Percentiles rank a stretch among this genome's conserved stretches.
Conservation (phyloP, 2,113 vertebrate genomes). For the Passer domesticus region DNA sequence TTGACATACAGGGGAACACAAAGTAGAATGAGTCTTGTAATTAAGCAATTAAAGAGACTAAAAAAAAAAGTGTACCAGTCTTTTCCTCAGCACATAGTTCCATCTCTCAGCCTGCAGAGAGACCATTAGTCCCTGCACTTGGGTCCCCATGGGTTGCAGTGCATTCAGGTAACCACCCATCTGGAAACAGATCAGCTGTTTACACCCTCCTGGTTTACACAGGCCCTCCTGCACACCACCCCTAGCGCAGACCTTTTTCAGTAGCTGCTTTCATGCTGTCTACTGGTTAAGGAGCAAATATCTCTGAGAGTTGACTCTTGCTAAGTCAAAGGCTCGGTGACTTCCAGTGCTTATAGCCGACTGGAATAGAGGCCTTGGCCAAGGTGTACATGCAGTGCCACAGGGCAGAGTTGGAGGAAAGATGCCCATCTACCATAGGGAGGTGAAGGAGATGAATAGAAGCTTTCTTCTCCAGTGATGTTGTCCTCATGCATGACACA, state of each 20-base stretch:
- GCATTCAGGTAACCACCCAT: not conserved
- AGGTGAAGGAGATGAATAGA: accelerated
- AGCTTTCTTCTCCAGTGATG: not conserved
- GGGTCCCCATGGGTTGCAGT: not conserved
- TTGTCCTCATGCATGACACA: not conserved
- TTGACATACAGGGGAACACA: not conserved
- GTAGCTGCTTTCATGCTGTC: not conserved
- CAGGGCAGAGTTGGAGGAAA: not conserved
- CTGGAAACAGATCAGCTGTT: not conserved
- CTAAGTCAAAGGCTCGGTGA: not conserved
- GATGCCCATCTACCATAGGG: accelerated
- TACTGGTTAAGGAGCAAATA: not conserved
- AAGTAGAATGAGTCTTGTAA: accelerated
- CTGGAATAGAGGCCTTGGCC: not conserved
- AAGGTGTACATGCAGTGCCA: not conserved
- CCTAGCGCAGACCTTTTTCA: not conserved
- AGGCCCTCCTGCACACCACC: not conserved
- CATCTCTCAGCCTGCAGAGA: not conserved
- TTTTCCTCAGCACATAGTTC: not conserved
- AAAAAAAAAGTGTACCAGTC: not conserved
- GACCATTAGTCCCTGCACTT: not conserved
- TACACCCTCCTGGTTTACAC: not conserved
- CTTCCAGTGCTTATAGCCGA: accelerated
- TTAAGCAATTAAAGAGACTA: not conserved
- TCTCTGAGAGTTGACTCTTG: not conserved